Percentiles rank a stretch among this genome's conserved stretches.
phyloP scores from a whole-genome alignment of 2,888 invertebrate species.

The Platycheirus rosarum region DNA sequence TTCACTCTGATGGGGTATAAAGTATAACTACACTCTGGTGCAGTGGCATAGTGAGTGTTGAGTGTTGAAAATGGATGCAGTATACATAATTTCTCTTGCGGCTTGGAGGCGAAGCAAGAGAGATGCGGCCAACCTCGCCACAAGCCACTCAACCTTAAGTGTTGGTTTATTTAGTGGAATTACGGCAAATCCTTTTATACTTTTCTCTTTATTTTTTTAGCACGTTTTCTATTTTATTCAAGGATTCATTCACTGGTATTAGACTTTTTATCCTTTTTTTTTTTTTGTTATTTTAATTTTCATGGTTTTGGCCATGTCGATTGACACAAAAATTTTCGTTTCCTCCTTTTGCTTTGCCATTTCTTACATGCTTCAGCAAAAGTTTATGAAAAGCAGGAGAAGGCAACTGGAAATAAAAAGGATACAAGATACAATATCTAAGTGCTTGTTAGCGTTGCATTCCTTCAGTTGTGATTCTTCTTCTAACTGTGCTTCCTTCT shows the following conservation, averaged over 20 bases:
- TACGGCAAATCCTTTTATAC: conserved; percentile 66
- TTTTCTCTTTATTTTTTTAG: conserved; percentile 12
- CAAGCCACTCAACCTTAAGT: conserved; percentile 74
- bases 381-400: background rate
- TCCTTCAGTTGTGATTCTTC: conserved; percentile 38
- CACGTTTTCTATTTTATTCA: conserved; percentile 12
- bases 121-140: conserved; percentile 52
- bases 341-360: conserved; percentile 11
- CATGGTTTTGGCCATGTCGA: conserved; percentile 65
- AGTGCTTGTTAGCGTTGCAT: conserved; percentile 72
- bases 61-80: conserved; percentile 30
- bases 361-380: conserved; percentile 14
- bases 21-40: conserved; percentile 36
- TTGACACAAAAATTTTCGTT: conserved; percentile 53
- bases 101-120: conserved; percentile 43
- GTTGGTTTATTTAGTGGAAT: conserved; percentile 73
- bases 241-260: conserved; percentile 53
- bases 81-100: conserved; percentile 42
- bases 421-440: conserved; percentile 64
- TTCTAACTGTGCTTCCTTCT: conserved; percentile 30
- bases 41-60: conserved; percentile 7
- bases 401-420: conserved; percentile 1
- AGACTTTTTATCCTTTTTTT: conserved; percentile 37
- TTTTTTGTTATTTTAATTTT: conserved; percentile 57
- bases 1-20: conserved; percentile 12